Evolutionary conservation across 35 echinoderm and acorn worm genomes (phyloP), one percentile per base, ranked within the genome.

Genomic region (Apostichopus japonicus): DNA sequence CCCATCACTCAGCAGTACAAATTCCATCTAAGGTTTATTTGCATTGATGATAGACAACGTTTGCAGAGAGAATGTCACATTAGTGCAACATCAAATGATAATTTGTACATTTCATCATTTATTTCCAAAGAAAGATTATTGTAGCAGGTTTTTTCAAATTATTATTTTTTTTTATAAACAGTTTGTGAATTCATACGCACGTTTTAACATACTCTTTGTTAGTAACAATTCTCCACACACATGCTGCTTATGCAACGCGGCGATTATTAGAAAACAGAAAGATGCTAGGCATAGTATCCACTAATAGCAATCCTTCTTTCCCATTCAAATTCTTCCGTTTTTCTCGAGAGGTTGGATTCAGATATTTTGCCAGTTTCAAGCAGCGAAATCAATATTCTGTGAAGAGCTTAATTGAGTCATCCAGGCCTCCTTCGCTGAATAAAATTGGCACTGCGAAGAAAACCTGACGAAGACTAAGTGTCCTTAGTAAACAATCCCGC

Each of bases 11-110:
- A 84, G 81, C 56, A 84, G 81, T 84, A 23, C 81, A 84, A 84
- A 84, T 58, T 84, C 81, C 81, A 84, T 84, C 56, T 84, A 22
- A 22, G 81, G 17, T 57, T 84, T 84, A 84, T 84, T 84, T 84
- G 56, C 81, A 57, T 84, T 84, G 81, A 84, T 84, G 81, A 58
- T 55, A 84, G 53, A 75, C 11, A 75, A 23, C 23, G 71, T 13
- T 44, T 44, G 33, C 33, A 44, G 33, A 44, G 33, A 44, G 33
- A 44, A 44, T 61, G 57, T 61, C 57, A 61, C 13, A 61, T 61
- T 61, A 61, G 57, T 61, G 13, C 57, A 61, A 61, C 57, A 61
- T 61, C 57, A 61, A 61, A 61, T 61, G 57, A 13, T 61, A 61
- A 61, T 61, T 44, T 61, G 57, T 61, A 61, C 57, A 61, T 61